phyloP scores from a whole-genome alignment of 1,140 invertebrate genomes.

The Heliothis subflexa region DNA sequence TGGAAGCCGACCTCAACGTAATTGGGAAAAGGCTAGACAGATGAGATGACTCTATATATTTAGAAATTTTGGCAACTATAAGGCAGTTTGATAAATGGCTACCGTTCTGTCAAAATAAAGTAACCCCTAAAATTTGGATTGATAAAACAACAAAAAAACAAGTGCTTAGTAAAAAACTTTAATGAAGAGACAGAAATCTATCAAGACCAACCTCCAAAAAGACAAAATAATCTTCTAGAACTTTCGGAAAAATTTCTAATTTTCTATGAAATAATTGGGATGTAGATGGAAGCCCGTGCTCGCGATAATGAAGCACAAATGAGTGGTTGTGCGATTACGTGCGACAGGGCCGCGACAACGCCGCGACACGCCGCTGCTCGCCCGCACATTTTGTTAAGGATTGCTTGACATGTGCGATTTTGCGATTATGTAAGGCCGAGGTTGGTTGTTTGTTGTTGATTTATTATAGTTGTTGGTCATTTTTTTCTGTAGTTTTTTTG shows the following conservation, averaged over 20 bases:
- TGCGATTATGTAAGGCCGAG: not conserved
- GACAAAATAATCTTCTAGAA: not conserved
- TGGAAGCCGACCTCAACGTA: no score
- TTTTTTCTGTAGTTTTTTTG: no score
- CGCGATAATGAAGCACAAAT: slow-evolving; percentile 58
- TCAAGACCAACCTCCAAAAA: not conserved
- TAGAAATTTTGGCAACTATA: no score
- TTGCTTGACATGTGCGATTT: slow-evolving; percentile 52
- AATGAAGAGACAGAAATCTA: not conserved
- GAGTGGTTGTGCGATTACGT: slow-evolving; percentile 46
- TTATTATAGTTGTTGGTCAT: no score
- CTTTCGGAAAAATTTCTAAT: not conserved
- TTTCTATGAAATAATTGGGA: slow-evolving; percentile 30
- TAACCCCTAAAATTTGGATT: no score
- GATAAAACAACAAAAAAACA: no score
- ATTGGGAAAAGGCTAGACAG: no score
- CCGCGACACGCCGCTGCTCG: slow-evolving; percentile 47
- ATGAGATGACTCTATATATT: no score
- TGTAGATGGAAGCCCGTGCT: slow-evolving; percentile 33
- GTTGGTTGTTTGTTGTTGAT: not conserved
- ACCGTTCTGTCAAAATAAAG: no score
- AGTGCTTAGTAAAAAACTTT: no score
- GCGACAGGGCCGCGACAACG: slow-evolving; percentile 37
- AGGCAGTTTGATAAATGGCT: no score
- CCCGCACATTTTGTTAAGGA: slow-evolving; percentile 61